These are phyloP conservation scores for Drosophila acutilabella DNA, from an alignment of 2,888 invertebrate species.

Conservation along the genomic window DNA sequence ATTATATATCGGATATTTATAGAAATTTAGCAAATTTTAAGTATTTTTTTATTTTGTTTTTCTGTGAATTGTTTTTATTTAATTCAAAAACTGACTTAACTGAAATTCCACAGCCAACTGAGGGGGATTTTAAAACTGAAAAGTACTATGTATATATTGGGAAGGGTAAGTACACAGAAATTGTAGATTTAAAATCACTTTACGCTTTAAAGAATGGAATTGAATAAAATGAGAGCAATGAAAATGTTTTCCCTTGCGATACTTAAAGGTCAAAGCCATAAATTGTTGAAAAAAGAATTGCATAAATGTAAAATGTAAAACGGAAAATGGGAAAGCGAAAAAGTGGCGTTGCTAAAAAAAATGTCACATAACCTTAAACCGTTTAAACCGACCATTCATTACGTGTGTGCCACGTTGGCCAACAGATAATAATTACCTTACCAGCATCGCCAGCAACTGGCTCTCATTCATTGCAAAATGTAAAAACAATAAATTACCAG, in stretches of 20 bases:
- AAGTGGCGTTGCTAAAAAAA: conserved; percentile 32
- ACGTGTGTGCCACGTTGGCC: conserved; percentile 69
- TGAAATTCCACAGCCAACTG: no score
- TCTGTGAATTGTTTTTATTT: no score
- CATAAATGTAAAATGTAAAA: conserved; percentile 29
- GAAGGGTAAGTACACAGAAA: neutral
- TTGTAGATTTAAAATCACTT: conserved; percentile 17
- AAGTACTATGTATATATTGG: no score
- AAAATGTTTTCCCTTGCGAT: conserved; percentile 35
- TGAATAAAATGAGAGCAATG: conserved; percentile 41
- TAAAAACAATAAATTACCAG: conserved; percentile 67
- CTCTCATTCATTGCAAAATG: conserved; percentile 30
- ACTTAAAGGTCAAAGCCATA: conserved; percentile 60
- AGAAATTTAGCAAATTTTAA: neutral
- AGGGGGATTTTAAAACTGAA: neutral
- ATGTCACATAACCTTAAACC: conserved; percentile 61
- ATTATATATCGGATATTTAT: no score
- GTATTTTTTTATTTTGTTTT: neutral
- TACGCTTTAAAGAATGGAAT: conserved; percentile 23
- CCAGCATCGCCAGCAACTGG: conserved; percentile 39
- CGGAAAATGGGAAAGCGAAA: conserved; percentile 6
- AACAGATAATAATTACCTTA: conserved; percentile 73
- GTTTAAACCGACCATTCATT: conserved; percentile 63
- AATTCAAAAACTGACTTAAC: no score
- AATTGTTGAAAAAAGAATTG: conserved; percentile 44